These are phyloP conservation scores for Imbricaverruca yamaguchii DNA, from an alignment of 2,888 invertebrate genomes.

Conservation along the genomic window DNA sequence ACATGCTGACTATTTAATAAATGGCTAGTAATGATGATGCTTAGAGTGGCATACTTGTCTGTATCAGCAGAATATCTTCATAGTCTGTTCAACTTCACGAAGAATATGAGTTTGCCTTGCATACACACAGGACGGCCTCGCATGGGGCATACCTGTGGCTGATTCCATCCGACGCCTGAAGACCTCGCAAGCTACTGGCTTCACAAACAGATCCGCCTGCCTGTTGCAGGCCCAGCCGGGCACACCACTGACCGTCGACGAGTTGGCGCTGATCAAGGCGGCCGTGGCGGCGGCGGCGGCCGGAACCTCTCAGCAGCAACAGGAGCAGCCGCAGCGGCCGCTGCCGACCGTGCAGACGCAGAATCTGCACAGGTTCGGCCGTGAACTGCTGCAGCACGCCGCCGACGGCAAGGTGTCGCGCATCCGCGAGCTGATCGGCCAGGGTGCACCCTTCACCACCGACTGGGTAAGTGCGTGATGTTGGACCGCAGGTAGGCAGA, in stretches of 20 bases:
- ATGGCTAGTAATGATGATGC: no score
- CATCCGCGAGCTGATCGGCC: constrained; percentile 67
- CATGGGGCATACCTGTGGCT: no score
- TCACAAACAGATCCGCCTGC: no score
- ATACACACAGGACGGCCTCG: no score
- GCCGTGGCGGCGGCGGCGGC: background rate
- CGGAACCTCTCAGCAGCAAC: background rate
- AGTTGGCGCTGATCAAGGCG: constrained; percentile 14
- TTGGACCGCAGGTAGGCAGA: no score
- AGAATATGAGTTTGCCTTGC: no score
- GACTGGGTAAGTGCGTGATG: constrained; percentile 64
- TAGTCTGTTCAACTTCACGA: no score
- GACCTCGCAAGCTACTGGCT: no score
- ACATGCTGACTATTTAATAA: no score
- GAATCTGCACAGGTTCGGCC: constrained; percentile 60
- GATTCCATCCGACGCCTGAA: no score
- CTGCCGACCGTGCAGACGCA: background rate
- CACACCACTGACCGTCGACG: background rate
- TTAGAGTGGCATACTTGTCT: no score
- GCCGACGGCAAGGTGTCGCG: constrained; percentile 67
- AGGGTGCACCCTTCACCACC: constrained; percentile 84
- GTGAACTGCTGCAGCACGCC: constrained; percentile 68
- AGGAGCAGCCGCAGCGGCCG: background rate
- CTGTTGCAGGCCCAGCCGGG: background rate
- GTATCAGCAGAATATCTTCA: no score